A percentile compares a stretch with the other conserved stretches of the same genome.
Conservation (phyloP, 1,140 invertebrate species). For the Papilio xuthus region DNA sequence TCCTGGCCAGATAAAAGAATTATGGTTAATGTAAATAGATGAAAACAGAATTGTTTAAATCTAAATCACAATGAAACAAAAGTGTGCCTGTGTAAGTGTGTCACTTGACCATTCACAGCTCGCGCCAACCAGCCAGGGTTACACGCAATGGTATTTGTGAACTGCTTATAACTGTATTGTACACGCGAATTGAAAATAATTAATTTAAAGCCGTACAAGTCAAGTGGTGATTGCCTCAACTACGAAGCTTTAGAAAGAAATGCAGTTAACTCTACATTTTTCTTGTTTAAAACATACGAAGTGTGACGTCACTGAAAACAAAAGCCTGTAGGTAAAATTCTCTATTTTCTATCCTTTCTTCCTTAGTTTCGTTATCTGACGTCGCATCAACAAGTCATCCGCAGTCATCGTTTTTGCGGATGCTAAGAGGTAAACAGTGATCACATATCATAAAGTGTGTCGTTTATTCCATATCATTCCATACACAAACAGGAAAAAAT, state of each 20-base stretch:
- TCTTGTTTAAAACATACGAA: background rate
- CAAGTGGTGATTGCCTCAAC: background rate
- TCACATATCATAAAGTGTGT: background rate
- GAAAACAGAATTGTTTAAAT: slow-evolving; percentile 7
- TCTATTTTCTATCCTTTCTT: background rate
- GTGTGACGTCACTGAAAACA: background rate
- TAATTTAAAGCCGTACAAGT: slow-evolving; percentile 19
- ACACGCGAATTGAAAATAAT: slow-evolving; percentile 51
- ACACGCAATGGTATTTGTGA: slow-evolving; percentile 58
- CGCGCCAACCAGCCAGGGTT: slow-evolving; percentile 62
- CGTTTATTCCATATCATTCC: background rate
- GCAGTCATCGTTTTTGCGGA: background rate
- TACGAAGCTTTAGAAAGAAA: background rate
- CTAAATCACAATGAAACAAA: slow-evolving; percentile 42
- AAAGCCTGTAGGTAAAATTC: background rate
- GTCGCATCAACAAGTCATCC: background rate
- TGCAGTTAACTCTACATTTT: background rate
- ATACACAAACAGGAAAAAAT: no score
- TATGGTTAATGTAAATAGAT: background rate
- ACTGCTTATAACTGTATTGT: slow-evolving; percentile 51
- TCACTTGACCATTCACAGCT: slow-evolving; percentile 71
- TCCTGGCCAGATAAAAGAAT: background rate
- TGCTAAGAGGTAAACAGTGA: background rate
- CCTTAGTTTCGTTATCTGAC: background rate
- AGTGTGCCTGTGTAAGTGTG: slow-evolving; percentile 67